Percentiles rank a stretch among this genome's conserved stretches.
phyloP scores from a whole-genome alignment of 1,140 invertebrate genomes.

The Araneus ventricosus region DNA sequence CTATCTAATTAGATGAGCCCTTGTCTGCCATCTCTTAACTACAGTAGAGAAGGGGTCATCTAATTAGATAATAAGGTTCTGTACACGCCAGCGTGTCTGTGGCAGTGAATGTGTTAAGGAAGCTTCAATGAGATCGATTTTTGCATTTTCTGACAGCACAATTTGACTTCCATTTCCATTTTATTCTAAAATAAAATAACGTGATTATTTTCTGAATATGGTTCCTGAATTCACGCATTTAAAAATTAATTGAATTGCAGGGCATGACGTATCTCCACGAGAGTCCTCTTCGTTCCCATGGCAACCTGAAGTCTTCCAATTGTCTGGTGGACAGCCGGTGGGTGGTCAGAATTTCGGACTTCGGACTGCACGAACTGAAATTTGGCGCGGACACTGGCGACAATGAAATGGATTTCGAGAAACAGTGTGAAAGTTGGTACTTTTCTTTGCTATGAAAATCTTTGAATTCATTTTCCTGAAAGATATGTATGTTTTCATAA shows the following conservation, averaged over 20 bases:
- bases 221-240: background rate
- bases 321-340: constrained; percentile 94
- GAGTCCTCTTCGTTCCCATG: constrained; percentile 91
- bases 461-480: no score
- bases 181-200: no score
- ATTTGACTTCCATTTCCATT: no score
- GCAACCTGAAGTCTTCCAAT: constrained; percentile 98
- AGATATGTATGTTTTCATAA: no score
- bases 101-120: no score
- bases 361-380: constrained; percentile 93
- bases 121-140: no score
- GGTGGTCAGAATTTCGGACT: constrained; percentile 96
- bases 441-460: background rate
- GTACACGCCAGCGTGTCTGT: no score
- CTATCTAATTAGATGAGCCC: no score
- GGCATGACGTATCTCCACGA: constrained; percentile 96
- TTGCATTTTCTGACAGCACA: no score
- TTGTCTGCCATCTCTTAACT: no score
- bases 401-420: constrained; percentile 85
- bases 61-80: no score
- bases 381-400: constrained; percentile 72
- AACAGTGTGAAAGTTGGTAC: constrained; percentile 69
- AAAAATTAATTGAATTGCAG: constrained; percentile 24
- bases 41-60: no score
- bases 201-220: background rate